phyloP scores from a whole-genome alignment of 1,140 invertebrate genomes.

The Eufriesea mexicana region DNA sequence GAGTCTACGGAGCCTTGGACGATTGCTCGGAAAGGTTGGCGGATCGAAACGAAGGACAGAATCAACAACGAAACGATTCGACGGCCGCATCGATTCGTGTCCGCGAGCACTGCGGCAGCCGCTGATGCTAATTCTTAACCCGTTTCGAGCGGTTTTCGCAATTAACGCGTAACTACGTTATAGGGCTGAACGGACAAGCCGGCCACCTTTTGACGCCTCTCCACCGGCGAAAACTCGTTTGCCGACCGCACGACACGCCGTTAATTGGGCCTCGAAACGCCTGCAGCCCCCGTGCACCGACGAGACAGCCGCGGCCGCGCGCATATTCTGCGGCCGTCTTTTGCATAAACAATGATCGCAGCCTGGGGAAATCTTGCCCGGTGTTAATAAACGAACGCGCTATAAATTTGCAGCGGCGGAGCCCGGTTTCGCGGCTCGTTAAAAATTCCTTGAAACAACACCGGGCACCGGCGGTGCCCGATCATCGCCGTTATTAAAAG shows the following conservation, averaged over 20 bases:
- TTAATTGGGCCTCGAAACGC: conserved; percentile 64
- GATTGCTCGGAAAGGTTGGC: neutral
- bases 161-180: conserved; percentile 59
- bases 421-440: conserved; percentile 12
- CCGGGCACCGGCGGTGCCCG: neutral
- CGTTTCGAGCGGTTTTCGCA: conserved; percentile 44
- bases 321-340: conserved; percentile 44
- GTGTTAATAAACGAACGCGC: conserved; percentile 46
- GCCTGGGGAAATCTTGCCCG: conserved; percentile 43
- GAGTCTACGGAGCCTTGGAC: neutral
- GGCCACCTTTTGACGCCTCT: conserved; percentile 50
- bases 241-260: conserved; percentile 51
- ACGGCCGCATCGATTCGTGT: conserved; percentile 10
- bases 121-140: conserved; percentile 46
- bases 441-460: conserved; percentile 31
- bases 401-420: conserved; percentile 10
- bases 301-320: conserved; percentile 35
- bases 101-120: neutral
- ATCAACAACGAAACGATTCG: neutral
- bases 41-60: neutral
- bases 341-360: conserved; percentile 64
- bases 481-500: conserved; percentile 37
- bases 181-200: conserved; percentile 35
- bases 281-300: conserved; percentile 36
- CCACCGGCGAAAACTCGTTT: conserved; percentile 54